Evolutionary conservation across 1,140 invertebrate genomes (phyloP).

Genomic region (Phymorhynchus buccinoides): DNA sequence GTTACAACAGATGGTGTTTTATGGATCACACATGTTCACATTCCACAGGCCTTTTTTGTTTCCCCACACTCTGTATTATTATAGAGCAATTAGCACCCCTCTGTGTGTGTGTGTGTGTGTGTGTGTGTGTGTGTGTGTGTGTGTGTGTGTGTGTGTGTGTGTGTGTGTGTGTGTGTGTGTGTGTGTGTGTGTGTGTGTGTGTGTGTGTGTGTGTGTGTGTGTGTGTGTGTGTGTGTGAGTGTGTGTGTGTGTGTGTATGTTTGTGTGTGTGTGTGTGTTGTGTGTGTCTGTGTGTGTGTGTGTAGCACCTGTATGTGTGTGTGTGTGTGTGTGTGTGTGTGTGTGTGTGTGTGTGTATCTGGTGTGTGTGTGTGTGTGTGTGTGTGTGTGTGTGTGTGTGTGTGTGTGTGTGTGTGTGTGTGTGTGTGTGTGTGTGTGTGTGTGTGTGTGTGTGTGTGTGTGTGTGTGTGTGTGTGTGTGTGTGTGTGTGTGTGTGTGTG

Average conservation of each 20-base stretch:
- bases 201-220: neutral
- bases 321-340: neutral
- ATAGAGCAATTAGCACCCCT: neutral
- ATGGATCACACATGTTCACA: neutral
- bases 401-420: neutral
- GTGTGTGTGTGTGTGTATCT: conserved; percentile 2
- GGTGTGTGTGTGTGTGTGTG: neutral
- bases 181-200: neutral
- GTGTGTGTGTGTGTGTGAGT: neutral
- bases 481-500: conserved; percentile 10
- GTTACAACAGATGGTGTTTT: neutral
- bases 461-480: neutral
- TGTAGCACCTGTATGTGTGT: neutral
- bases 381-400: neutral
- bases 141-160: no score
- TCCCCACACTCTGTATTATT: no score
- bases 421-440: neutral
- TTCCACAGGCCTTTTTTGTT: neutral
- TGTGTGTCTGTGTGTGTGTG: neutral
- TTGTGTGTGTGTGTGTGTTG: neutral
- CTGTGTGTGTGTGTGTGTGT: no score
- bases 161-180: no score
- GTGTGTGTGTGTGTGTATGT: neutral
- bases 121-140: no score
- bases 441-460: neutral